phyloP scores from a whole-genome alignment of 2,888 invertebrate species.

The Monoplex corrugatus region DNA sequence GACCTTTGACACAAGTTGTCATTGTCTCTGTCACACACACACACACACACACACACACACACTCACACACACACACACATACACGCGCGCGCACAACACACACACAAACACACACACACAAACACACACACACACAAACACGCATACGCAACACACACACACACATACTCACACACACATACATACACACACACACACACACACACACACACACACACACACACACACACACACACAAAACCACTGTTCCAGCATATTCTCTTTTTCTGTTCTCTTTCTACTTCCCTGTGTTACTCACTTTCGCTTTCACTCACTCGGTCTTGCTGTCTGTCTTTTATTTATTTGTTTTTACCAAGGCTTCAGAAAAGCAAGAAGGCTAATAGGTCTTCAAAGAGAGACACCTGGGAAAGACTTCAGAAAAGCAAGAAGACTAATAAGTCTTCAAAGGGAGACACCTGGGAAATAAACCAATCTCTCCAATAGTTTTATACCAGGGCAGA shows the following conservation, averaged over 20 bases:
- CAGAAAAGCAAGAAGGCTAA: too few relatives aligned
- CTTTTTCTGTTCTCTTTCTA: background rate
- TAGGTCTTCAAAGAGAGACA: too few relatives aligned
- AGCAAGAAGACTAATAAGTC: too few relatives aligned
- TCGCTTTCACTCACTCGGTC: background rate
- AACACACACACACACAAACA: background rate
- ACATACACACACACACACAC: background rate
- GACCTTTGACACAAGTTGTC: too few relatives aligned
- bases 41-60: background rate
- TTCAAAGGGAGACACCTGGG: too few relatives aligned
- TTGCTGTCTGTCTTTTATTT: background rate
- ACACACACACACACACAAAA: background rate
- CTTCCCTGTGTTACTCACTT: background rate
- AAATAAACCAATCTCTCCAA: too few relatives aligned
- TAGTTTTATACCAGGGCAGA: too few relatives aligned
- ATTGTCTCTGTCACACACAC: background rate
- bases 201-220: background rate
- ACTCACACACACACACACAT: background rate
- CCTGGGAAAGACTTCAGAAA: too few relatives aligned
- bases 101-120: constrained; percentile 19
- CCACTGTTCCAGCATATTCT: background rate
- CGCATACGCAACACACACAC: background rate
- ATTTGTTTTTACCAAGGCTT: too few relatives aligned
- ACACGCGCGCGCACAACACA: background rate
- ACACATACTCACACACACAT: background rate